Evolutionary conservation across 2,113 vertebrate species (phyloP).

Genomic region (Meles meles): DNA sequence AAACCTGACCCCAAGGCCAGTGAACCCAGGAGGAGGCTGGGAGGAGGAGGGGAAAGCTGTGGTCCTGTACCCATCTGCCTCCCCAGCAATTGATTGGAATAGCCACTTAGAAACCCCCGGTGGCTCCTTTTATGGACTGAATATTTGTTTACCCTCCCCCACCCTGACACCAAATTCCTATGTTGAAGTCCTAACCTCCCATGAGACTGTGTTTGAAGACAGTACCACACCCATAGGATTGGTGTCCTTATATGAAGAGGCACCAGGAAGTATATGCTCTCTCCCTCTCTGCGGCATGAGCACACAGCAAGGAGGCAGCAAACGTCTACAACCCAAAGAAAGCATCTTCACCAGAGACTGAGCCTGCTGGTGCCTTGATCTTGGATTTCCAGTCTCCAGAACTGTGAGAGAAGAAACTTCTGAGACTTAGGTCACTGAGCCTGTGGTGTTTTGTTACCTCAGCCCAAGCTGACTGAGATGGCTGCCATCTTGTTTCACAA

Average conservation of each 20-base stretch:
- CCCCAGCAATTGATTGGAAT: neutral
- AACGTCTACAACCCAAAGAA: neutral
- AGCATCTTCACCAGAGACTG: neutral
- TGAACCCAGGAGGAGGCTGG: neutral
- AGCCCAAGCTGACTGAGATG: neutral
- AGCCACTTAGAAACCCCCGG: neutral
- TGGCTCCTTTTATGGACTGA: neutral
- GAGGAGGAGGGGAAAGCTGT: fast-evolving
- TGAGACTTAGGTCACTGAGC: neutral
- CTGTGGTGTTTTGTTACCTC: neutral
- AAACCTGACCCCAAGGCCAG: neutral
- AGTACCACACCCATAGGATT: neutral
- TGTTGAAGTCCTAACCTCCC: neutral
- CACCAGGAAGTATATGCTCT: neutral
- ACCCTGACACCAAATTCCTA: neutral
- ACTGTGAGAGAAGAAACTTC: neutral
- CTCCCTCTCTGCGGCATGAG: neutral
- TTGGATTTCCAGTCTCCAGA: neutral
- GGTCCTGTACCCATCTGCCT: neutral
- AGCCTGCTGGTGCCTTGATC: neutral
- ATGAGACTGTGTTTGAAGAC: neutral
- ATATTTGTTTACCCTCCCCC: neutral
- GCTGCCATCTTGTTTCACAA: neutral
- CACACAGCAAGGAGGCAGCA: neutral
- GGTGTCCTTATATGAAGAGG: neutral